phyloP scores from a whole-genome alignment of 2,113 vertebrate species.

The Phylloscopus trochiloides region DNA sequence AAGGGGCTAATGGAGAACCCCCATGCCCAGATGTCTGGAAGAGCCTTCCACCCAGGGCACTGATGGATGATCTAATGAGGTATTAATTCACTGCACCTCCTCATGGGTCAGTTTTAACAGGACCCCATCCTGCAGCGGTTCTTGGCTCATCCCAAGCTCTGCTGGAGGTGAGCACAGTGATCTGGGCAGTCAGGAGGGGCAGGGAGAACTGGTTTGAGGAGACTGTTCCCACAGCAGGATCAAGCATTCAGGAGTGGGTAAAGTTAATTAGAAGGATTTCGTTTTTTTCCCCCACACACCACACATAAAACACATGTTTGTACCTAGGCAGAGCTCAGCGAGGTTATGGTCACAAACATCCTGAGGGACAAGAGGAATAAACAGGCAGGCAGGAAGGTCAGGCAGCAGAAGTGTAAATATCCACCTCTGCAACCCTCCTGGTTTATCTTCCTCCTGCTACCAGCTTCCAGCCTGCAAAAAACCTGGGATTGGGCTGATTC shows the following conservation, averaged over 20 bases:
- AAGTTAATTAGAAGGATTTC: neutral
- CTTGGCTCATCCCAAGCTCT: neutral
- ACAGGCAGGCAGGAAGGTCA: neutral
- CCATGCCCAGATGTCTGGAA: rapidly evolving
- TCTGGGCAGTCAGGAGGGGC: neutral
- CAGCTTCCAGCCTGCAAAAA: neutral
- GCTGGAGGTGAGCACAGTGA: neutral
- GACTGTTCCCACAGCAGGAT: neutral
- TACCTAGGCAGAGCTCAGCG: rapidly evolving
- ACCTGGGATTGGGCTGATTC: neutral
- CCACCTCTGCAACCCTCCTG: neutral
- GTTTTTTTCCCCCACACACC: neutral
- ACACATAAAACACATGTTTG: neutral
- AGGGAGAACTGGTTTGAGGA: neutral
- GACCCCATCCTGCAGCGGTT: neutral
- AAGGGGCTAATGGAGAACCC: neutral
- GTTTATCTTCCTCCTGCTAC: neutral
- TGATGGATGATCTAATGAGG: neutral
- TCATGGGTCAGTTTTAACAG: neutral
- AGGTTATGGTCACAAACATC: neutral
- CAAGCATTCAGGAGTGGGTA: neutral
- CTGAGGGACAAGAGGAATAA: constrained; percentile 27
- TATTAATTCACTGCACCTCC: neutral
- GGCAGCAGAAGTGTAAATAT: constrained; percentile 22
- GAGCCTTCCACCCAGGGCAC: neutral